These are phyloP conservation scores for Chloroceryle aenea DNA, from an alignment of 2,113 vertebrate genomes.

Conservation along the genomic window DNA sequence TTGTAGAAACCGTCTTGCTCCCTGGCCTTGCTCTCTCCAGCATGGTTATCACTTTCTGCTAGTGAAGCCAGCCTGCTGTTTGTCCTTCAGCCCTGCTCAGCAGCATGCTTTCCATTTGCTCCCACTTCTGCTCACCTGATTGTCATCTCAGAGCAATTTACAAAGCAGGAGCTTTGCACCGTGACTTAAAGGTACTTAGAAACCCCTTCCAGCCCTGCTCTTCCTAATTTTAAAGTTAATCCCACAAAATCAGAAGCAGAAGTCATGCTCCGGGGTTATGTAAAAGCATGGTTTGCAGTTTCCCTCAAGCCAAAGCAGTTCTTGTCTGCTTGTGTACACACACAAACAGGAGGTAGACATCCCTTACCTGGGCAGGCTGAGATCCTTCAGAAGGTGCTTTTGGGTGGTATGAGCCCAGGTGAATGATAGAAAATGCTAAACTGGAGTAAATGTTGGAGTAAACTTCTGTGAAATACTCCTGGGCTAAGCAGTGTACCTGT, in stretches of 20 bases:
- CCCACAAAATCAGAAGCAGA: not conserved
- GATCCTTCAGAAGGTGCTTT: not conserved
- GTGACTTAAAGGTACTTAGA: not conserved
- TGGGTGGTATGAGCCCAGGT: not conserved
- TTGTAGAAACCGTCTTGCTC: not conserved
- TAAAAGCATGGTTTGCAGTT: not conserved
- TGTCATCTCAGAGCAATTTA: not conserved
- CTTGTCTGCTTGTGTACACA: not conserved
- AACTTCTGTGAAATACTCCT: not conserved
- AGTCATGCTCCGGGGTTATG: not conserved
- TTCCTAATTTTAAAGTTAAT: not conserved
- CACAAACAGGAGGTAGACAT: not conserved
- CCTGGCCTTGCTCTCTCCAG: not conserved
- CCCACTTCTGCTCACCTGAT: not conserved
- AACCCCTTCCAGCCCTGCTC: not conserved
- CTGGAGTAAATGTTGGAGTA: not conserved
- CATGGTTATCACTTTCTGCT: not conserved
- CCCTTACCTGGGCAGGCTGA: not conserved
- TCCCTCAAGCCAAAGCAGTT: not conserved
- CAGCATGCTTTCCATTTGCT: not conserved
- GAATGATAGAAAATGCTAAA: not conserved
- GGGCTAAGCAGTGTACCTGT: not conserved
- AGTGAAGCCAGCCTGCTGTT: not conserved
- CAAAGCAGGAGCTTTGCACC: not conserved
- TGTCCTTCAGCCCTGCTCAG: not conserved